These are phyloP conservation scores for Leptinotarsa lineolata DNA, from an alignment of 1,140 invertebrate genomes.

Conservation along the genomic window DNA sequence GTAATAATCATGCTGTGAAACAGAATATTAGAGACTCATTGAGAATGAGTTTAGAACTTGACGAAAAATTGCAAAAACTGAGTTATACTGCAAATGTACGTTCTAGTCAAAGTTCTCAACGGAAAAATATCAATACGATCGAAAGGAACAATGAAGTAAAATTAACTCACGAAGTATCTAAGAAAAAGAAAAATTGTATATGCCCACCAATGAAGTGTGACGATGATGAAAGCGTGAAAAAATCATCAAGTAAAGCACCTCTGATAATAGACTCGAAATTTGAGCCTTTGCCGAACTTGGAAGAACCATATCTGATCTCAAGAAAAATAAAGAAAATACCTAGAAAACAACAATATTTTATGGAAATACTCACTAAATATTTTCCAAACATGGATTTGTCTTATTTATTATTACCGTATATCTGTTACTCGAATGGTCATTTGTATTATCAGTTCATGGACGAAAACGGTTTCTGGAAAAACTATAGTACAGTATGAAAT, in stretches of 20 bases:
- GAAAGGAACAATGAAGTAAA: background rate
- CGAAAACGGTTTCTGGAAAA: background rate
- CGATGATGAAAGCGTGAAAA: background rate
- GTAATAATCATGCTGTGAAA: background rate
- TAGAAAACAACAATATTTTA: slow-evolving; percentile 38
- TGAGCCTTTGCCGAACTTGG: slow-evolving; percentile 5
- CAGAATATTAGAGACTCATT: background rate
- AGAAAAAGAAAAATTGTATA: background rate
- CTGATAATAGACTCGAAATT: background rate
- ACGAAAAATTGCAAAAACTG: slow-evolving; percentile 3
- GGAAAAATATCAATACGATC: background rate
- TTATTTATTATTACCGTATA: slow-evolving; percentile 42
- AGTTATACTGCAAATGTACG: background rate
- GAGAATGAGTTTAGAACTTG: background rate
- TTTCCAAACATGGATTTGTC: slow-evolving; percentile 48
- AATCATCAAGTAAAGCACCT: background rate
- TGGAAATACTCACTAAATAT: slow-evolving; percentile 42
- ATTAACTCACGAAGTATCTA: background rate
- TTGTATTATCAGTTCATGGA: slow-evolving; percentile 42
- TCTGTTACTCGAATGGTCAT: slow-evolving; percentile 45
- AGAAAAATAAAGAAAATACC: slow-evolving; percentile 35
- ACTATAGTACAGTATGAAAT: background rate
- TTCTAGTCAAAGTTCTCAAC: background rate
- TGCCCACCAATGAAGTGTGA: background rate
- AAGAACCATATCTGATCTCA: slow-evolving; percentile 5